These are phyloP conservation scores for Callyntrura sp. DNA, from an alignment of 2,888 invertebrate species.

Conservation along the genomic window DNA sequence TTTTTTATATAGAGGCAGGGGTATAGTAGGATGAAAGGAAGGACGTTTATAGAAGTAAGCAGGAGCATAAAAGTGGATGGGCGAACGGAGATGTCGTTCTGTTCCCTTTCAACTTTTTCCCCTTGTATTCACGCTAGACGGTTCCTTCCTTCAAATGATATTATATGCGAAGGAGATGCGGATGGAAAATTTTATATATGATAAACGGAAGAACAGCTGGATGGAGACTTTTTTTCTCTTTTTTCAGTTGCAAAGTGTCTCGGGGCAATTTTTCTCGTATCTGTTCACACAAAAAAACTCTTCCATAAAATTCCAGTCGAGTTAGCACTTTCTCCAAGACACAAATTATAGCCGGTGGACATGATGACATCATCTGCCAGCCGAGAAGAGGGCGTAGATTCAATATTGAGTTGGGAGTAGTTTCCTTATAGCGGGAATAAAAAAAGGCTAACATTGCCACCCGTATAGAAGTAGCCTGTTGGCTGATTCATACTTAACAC, in stretches of 20 bases:
- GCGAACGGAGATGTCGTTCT: slow-evolving; percentile 43
- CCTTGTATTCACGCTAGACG: not conserved
- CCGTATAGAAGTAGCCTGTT: too few species aligned
- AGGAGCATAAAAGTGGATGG: slow-evolving; percentile 48
- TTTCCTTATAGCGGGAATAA: not conserved
- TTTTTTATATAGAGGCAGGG: too few species aligned
- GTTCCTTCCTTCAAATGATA: slow-evolving; percentile 66
- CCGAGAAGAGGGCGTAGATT: slow-evolving; percentile 36
- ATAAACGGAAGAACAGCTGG: slow-evolving; percentile 74
- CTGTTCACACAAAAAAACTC: slow-evolving; percentile 62
- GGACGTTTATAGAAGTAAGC: slow-evolving; percentile 39
- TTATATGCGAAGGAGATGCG: slow-evolving; percentile 68
- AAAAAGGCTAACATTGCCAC: too few species aligned
- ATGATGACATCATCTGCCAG: slow-evolving; percentile 78
- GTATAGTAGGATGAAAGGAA: too few species aligned
- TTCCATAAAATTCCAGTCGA: slow-evolving; percentile 77
- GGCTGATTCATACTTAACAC: slow-evolving; percentile 16
- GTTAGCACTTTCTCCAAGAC: slow-evolving; percentile 77
- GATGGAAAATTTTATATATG: slow-evolving; percentile 72
- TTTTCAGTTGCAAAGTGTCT: slow-evolving; percentile 40
- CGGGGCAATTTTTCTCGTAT: slow-evolving; percentile 68
- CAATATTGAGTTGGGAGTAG: slow-evolving; percentile 21
- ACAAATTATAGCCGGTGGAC: slow-evolving; percentile 79
- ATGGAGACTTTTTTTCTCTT: slow-evolving; percentile 57
- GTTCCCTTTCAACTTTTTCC: slow-evolving; percentile 46